A percentile compares a stretch with the other conserved stretches of the same genome.
These are phyloP conservation scores for Polyommatus icarus DNA, from an alignment of 2,888 invertebrate genomes.

Conservation along the genomic window DNA sequence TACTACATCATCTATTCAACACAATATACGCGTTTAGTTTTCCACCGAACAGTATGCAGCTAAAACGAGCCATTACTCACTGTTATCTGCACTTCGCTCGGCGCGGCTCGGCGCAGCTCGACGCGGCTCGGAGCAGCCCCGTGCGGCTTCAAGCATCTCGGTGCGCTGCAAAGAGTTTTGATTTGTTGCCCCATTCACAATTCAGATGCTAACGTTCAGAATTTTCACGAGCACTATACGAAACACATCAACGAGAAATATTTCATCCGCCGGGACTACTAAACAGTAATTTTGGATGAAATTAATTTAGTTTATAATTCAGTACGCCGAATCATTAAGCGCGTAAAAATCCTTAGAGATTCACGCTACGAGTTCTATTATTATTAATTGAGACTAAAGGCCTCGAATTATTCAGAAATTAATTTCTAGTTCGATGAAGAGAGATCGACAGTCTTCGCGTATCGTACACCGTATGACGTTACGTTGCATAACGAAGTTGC, in stretches of 20 bases:
- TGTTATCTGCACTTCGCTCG: constrained; percentile 34
- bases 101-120: not conserved
- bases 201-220: constrained; percentile 30
- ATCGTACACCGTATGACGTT: no score
- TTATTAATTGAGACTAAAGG: not conserved
- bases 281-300: constrained; percentile 5
- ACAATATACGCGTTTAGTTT: constrained; percentile 25
- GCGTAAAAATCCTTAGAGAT: constrained; percentile 11
- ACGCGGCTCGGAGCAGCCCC: not conserved
- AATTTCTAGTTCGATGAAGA: not conserved
- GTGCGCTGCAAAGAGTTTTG: constrained; percentile 34
- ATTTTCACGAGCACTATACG: constrained; percentile 26
- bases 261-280: constrained; percentile 7
- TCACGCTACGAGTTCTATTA: not conserved
- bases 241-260: constrained; percentile 11
- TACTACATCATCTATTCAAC: constrained; percentile 14
- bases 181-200: constrained; percentile 34
- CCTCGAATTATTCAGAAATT: not conserved
- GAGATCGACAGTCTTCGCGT: no score
- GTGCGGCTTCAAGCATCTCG: not conserved
- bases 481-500: no score
- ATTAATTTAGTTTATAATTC: not conserved
- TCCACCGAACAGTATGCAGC: constrained; percentile 20
- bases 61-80: constrained; percentile 34
- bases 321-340: not conserved